Conservation (phyloP, 30 jellyfish, hydroid and myxozoan genomes). For the Aurelia sp. region DNA sequence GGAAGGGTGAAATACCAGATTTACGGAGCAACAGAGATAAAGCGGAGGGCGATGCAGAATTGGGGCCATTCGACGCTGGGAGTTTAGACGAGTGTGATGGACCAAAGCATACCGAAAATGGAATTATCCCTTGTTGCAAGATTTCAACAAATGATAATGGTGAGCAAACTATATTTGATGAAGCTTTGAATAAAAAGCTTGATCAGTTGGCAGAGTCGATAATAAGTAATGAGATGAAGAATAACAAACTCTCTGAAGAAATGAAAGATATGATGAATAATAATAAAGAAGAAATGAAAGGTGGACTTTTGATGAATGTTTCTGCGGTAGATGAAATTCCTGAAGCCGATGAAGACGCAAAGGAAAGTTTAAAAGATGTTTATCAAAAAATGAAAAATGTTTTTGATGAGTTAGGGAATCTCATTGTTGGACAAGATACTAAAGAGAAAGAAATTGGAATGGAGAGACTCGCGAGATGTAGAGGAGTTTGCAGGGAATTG, state of each 20-base stretch:
- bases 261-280: not conserved
- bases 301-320: slow-evolving; percentile 4
- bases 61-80: too few species aligned
- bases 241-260: not conserved
- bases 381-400: slow-evolving; percentile 28
- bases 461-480: slow-evolving; percentile 11
- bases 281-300: slow-evolving; percentile 3
- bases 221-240: not conserved
- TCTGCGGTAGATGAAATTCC: slow-evolving; percentile 12
- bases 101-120: not conserved
- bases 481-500: slow-evolving; percentile 34
- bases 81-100: too few species aligned
- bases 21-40: too few species aligned
- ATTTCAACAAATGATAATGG: not conserved
- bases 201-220: slow-evolving; percentile 40
- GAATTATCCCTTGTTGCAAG: not conserved
- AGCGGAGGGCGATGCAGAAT: too few species aligned
- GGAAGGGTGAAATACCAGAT: too few species aligned
- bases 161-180: not conserved
- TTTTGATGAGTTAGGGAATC: slow-evolving; percentile 16
- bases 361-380: slow-evolving; percentile 1
- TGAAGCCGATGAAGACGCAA: slow-evolving; percentile 2
- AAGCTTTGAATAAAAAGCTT: not conserved
- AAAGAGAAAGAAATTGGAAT: not conserved
- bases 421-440: not conserved